phyloP scores from a whole-genome alignment of 2,888 invertebrate species.

The Erynnis tages region DNA sequence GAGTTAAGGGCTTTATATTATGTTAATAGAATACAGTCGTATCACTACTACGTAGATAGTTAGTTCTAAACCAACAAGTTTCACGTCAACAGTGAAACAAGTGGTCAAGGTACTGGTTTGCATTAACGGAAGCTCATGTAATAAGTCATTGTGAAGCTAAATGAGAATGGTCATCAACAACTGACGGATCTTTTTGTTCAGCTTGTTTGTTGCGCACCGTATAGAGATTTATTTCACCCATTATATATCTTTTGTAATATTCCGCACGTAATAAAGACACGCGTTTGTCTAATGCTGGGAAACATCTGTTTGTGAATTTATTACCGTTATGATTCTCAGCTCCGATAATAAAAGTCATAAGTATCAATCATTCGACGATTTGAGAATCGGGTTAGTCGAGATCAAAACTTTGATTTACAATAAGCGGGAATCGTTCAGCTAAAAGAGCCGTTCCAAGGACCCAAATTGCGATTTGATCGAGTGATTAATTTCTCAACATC shows the following conservation, averaged over 20 bases:
- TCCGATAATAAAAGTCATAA: conserved; percentile 3
- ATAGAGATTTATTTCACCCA: not conserved
- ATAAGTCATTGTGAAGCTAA: conserved; percentile 25
- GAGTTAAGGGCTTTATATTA: no score
- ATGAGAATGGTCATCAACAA: conserved; percentile 23
- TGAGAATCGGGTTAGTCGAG: conserved; percentile 11
- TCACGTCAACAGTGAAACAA: not conserved
- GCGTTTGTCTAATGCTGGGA: not conserved
- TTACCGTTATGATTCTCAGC: not conserved
- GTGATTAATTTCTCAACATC: conserved; percentile 26
- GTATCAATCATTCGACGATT: conserved; percentile 14
- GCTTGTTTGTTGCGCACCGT: conserved; percentile 10
- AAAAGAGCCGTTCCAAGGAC: conserved; percentile 20
- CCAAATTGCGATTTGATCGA: conserved; percentile 26
- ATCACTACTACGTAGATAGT: no score
- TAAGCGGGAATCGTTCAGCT: conserved; percentile 13
- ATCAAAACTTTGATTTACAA: conserved; percentile 23
- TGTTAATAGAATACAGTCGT: no score
- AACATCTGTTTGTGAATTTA: not conserved
- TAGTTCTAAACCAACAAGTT: no score
- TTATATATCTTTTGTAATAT: not conserved
- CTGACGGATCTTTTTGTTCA: conserved; percentile 13
- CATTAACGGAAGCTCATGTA: conserved; percentile 22
- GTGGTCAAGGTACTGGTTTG: not conserved
- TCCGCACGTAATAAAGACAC: not conserved